phyloP scores from a whole-genome alignment of 2,797 vertebrate species.

The Propithecus perrieri region DNA sequence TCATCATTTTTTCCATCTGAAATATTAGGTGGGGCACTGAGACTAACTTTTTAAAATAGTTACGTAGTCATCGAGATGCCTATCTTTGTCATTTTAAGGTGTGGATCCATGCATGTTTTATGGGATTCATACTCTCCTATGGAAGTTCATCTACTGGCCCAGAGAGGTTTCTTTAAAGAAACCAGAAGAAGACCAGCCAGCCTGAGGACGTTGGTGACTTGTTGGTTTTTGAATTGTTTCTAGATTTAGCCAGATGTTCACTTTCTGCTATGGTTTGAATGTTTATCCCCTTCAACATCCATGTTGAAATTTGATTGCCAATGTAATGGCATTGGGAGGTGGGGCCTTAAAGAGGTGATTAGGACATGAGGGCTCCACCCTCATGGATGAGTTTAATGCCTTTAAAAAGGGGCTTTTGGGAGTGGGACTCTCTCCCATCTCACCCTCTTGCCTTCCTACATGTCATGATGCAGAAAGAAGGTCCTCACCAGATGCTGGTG shows the following conservation, averaged over 20 bases:
- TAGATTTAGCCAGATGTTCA: not conserved
- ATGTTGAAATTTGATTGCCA: not conserved
- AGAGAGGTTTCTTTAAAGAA: not conserved
- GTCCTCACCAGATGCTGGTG: not conserved
- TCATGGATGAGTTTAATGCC: not conserved
- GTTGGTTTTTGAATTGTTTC: not conserved
- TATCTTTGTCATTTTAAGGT: not conserved
- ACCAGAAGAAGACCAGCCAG: not conserved
- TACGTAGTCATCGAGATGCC: not conserved
- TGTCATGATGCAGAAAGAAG: not conserved
- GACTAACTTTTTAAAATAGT: not conserved
- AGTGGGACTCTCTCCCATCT: not conserved
- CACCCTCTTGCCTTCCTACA: not conserved
- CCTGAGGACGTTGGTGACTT: not conserved
- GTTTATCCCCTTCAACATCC: not conserved
- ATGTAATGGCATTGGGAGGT: not conserved
- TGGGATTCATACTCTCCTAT: not conserved
- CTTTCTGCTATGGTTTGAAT: not conserved
- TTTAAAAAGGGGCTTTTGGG: not conserved
- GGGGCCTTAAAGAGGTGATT: not conserved
- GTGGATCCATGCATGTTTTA: not conserved
- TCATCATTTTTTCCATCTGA: not conserved
- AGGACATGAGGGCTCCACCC: not conserved
- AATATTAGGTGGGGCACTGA: not conserved
- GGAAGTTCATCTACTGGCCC: not conserved